Base-by-base conservation (phyloP, 2,113 vertebrate species). In the Cyanoderma ruficeps region DNA sequence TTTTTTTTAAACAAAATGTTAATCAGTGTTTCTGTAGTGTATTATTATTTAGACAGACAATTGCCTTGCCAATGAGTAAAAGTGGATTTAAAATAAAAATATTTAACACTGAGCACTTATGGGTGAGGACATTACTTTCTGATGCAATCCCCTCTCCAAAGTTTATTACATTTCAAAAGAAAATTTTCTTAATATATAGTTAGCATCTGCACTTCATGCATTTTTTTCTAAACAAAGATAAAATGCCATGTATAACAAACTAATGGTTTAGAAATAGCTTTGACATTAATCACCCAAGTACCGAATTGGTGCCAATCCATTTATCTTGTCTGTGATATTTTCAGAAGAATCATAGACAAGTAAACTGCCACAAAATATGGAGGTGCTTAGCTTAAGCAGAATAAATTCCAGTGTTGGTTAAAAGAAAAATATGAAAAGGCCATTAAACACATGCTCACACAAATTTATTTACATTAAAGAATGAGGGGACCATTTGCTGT, bases 401-500 rank as follows among this genome's bases (percentile, higher is more conserved):
- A 91, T 70, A 93, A 83, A 82, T 53, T 87, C 37, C 21, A 82
- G 24, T 42, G 4, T 12, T 96, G 50, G 60, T 61, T 41, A 83
- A 87, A 80, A 94, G 24, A 10, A 93, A 95, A 94, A 92, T 91
- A 94, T 31, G 49, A 93, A 78, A 86, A 89, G n/a, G 25, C 19
- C 69, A 91, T 95, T 91, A 87, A 96, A 87, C 79, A 95, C n/a
- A 95, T 78, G 49, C 56, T 96, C 41, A 53, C 27, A 41, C 44
- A 80, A 27, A 84, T 86, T 87, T 93, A 91, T 97, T 97, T 90
- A 83, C 72, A 59, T 86, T 87, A 86, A 94, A 71, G 69, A 86
- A 87, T 0, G 19, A 84, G 15, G 37, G 7, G 6, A 42, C 22
- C 11, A 21, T 93, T 93, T 92, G 46, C 42, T 94, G 52, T 72